Percentiles rank a stretch among this genome's conserved stretches.
Evolutionary conservation across 2,797 vertebrate genomes (phyloP).

Genomic region (Eutrigla gurnardus): DNA sequence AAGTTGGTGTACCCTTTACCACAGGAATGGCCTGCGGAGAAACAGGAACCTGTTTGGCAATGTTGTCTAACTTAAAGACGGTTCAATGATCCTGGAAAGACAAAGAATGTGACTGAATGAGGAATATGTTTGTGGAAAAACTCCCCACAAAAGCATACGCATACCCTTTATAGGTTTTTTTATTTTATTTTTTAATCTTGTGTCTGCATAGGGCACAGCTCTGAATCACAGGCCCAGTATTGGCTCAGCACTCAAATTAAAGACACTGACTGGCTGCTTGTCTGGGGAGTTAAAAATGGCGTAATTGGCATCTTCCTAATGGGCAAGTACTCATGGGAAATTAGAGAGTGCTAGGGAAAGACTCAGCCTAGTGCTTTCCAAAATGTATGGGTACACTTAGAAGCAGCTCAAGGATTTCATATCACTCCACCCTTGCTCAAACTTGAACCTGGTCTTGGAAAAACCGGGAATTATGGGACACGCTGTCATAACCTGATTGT

Average conservation of each 20-base stretch:
- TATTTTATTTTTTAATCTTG: conserved; percentile 27
- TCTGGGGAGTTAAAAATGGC: conserved; percentile 76
- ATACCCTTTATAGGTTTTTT: background rate
- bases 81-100: background rate
- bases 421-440: conserved; percentile 21
- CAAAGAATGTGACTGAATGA: conserved; percentile 17
- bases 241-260: conserved; percentile 75
- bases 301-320: conserved; percentile 84
- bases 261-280: conserved; percentile 66
- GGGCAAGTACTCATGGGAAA: conserved; percentile 76
- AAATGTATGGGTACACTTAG: conserved; percentile 44
- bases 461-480: conserved; percentile 6
- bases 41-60: conserved; percentile 5
- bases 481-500: background rate
- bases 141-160: conserved; percentile 47
- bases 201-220: conserved; percentile 30
- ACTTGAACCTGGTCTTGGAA: conserved; percentile 6
- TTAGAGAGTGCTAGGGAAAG: conserved; percentile 73
- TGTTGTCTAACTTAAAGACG: background rate
- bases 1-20: conserved; percentile 35
- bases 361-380: conserved; percentile 28
- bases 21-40: conserved; percentile 60
- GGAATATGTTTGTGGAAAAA: conserved; percentile 9
- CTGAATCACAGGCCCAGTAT: conserved; percentile 62
- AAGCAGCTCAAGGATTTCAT: conserved; percentile 39